phyloP scores from a whole-genome alignment of 2,797 vertebrate genomes.

The Acipenser ruthenus region DNA sequence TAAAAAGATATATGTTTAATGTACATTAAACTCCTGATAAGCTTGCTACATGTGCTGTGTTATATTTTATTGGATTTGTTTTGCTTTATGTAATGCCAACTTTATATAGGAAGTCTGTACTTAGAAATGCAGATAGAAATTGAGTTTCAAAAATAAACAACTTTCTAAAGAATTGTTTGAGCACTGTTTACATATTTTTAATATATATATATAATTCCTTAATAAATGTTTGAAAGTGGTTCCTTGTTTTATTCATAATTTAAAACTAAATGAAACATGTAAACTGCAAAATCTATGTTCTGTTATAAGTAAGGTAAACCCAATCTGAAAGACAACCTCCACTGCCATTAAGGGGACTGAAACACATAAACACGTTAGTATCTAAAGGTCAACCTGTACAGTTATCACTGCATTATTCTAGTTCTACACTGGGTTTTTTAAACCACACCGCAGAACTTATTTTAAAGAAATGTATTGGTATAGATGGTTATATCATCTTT shows the following conservation, averaged over 20 bases:
- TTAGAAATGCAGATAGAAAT: constrained; percentile 34
- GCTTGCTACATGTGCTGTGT: constrained; percentile 73
- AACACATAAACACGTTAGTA: too few species aligned
- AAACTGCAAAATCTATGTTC: too few species aligned
- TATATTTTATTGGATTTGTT: constrained; percentile 63
- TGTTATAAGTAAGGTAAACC: too few species aligned
- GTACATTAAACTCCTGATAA: constrained; percentile 71
- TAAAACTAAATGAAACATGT: not conserved
- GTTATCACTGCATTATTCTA: too few species aligned
- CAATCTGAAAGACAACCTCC: too few species aligned
- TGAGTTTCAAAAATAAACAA: constrained; percentile 13
- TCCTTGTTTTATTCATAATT: constrained; percentile 26
- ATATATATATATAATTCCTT: constrained; percentile 51
- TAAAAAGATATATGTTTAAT: constrained; percentile 65
- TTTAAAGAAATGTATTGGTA: too few species aligned
- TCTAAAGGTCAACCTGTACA: too few species aligned
- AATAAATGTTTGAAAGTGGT: constrained; percentile 74
- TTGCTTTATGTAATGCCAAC: constrained; percentile 47
- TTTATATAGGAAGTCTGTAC: constrained; percentile 51
- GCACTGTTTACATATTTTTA: constrained; percentile 62
- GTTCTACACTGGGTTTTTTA: too few species aligned
- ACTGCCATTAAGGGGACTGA: too few species aligned
- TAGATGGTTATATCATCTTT: too few species aligned
- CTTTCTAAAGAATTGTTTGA: constrained; percentile 46
- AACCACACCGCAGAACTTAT: too few species aligned